phyloP scores from a whole-genome alignment of 1,140 invertebrate genomes.

The Coptotermes formosanus region DNA sequence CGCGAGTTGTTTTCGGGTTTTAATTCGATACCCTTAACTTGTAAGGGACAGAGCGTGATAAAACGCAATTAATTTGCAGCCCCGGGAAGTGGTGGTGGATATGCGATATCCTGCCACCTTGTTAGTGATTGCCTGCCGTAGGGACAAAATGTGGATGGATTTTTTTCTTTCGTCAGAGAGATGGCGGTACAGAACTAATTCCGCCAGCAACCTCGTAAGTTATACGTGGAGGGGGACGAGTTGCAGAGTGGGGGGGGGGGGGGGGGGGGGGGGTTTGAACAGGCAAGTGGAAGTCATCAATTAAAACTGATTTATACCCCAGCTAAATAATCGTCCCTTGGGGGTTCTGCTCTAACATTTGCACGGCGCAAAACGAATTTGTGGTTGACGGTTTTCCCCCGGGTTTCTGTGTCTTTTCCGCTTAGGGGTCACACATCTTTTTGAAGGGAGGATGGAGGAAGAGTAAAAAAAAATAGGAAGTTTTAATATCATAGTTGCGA shows the following conservation, averaged over 20 bases:
- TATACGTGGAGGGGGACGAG: background rate
- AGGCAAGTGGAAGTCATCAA: background rate
- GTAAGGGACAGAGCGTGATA: background rate
- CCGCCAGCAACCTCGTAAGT: background rate
- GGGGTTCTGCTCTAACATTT: background rate
- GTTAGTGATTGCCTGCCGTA: too few relatives aligned
- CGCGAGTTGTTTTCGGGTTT: too few relatives aligned
- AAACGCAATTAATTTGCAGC: background rate
- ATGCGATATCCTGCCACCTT: too few relatives aligned
- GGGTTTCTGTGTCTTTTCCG: background rate
- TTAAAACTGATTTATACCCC: conserved; percentile 4
- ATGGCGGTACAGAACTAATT: background rate
- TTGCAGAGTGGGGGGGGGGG: too few relatives aligned
- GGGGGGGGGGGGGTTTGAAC: too few relatives aligned
- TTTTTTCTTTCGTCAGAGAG: background rate
- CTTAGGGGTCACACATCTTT: background rate
- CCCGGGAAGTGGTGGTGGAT: too few relatives aligned
- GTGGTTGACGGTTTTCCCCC: background rate
- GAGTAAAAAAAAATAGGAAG: background rate
- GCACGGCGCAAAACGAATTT: background rate
- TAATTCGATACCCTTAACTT: too few relatives aligned
- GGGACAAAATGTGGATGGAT: background rate
- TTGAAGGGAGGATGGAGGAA: background rate
- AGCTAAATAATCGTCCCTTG: background rate
- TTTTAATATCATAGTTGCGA: background rate